Conservation (phyloP, 2,888 invertebrate genomes). For the Cryptops parisi region DNA sequence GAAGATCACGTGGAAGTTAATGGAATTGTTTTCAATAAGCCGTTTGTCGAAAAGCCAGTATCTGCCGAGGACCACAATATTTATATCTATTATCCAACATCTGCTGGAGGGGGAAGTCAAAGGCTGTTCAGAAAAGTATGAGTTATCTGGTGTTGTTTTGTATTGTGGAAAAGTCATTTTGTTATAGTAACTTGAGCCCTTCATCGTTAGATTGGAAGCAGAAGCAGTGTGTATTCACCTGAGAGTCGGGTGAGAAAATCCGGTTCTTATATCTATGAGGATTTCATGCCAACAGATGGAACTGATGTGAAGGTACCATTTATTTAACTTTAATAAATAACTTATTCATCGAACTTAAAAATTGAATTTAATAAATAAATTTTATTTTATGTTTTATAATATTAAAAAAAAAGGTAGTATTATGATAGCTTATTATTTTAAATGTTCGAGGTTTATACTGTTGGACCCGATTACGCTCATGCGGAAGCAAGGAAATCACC, state of each 20-base stretch:
- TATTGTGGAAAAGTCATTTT: neutral
- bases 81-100: conserved; percentile 97
- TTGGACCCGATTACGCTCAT: conserved; percentile 98
- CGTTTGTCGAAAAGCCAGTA: conserved; percentile 98
- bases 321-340: neutral
- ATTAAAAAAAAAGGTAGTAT: neutral
- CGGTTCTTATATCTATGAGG: conserved; percentile 98
- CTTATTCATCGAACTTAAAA: neutral
- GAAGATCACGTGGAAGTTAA: conserved; percentile 97
- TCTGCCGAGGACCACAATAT: conserved; percentile 99
- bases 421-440: conserved; percentile 11
- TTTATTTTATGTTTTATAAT: conserved; percentile 3
- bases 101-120: conserved; percentile 94
- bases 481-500: conserved; percentile 98
- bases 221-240: conserved; percentile 96
- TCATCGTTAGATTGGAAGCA: conserved; percentile 77
- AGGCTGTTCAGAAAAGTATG: conserved; percentile 87
- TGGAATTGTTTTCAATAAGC: conserved; percentile 88
- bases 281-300: conserved; percentile 99
- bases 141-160: neutral
- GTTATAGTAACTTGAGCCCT: conserved; percentile 1
- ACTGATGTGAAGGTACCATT: conserved; percentile 47
- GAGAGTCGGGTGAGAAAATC: conserved; percentile 91
- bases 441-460: conserved; percentile 74
- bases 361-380: neutral